Base-by-base conservation (phyloP, 2,888 invertebrate genomes). In the Diarsia rubi region DNA sequence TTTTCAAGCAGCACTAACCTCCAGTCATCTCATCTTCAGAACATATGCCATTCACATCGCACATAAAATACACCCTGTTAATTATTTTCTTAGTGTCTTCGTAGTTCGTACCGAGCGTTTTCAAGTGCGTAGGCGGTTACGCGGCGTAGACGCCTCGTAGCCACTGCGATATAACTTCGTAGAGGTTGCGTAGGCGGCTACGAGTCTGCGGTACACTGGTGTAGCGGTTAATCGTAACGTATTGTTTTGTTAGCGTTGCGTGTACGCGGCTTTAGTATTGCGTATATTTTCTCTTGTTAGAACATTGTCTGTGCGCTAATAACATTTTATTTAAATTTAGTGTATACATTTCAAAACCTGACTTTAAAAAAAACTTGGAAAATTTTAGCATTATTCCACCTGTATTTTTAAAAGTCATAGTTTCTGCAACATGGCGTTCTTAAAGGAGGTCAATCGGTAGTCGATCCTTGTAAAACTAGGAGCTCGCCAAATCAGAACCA, bases 1-100 rank as follows among this genome's bases (percentile, higher is more conserved):
- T 62, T 74, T 83, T 74, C 49, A 83, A 83, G 79, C 52, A 69
- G 81, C 66, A 69, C 71, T 79, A 69, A 81, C 69, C 75, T 82
- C 57, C 19, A 80, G 57, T 66, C 73, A 44, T 78, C 60, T 69
- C 79, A 65, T 73, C 45, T 62, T 31, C 52, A 73, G 27, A 68
- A 69, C 59, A 62, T 81, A 79, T 68, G 12, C 71, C n/a, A 78
- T 78, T 80, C 54, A 67, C 37, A 54, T 66, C 19, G 54, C 62
- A 21, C 60, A 66, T 78, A 62, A 75, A 66, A 63, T 75, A 62
- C 31, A 47, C 42, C 21, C 47, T 62, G 62, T 75, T 65, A 65
- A 81, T 78, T 81, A 66, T 64, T 73, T 73, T 5, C 37, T 44
- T 31, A 63, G 31, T 47, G 54, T 63, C 31, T 63, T 52, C 14